Evolutionary conservation across 1,140 invertebrate species (phyloP), one percentile per base, ranked within the genome.

Genomic region (Thrips palmi): DNA sequence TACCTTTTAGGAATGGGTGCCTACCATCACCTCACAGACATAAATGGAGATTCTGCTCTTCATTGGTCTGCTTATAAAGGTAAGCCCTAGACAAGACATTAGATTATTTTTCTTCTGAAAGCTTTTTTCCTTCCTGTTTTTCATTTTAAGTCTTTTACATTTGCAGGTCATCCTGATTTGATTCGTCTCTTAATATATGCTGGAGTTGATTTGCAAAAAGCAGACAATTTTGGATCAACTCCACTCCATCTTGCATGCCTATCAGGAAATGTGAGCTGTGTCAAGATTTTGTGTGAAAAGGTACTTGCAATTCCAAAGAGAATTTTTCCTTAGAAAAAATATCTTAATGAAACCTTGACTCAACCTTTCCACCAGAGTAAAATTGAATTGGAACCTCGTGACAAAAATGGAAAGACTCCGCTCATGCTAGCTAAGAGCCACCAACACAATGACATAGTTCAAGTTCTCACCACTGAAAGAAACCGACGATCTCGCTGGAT

Each of bases 21-120:
- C 10, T 59, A 81, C 1, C 76, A 85, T 41, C 74, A 85, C 51
- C 56, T 89, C 3, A 78, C 81, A 4, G 85, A 93, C 50, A 84
- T 85, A 44, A 89, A 91, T 54, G 86, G 87, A 0, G 86, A 93
- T 46, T 88, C 83, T 3, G 86, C 86, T 0, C 57, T 91, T 4
- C 86, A 93, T 49, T 93, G 87, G 87, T 85, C 86, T 0, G 80
- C 81, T 2, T 91, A 89, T 54, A 92, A 92, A 62, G 86, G 58
- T 52, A 39, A 40, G n/a, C n/a, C 34, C 12, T 35, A 8, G 20
- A 12, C 28, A 8, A 36, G 5, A 34, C 7, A 11, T 6, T 8
- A 38, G 18, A 33, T 35, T n/a, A 35, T 35, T 36, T 38, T 37
- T 37, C 17, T 32, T 14, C 17, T 14, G 7, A 6, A 37, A 37